phyloP scores from a whole-genome alignment of 1,140 invertebrate species.

The Lysiphlebus fabarum region DNA sequence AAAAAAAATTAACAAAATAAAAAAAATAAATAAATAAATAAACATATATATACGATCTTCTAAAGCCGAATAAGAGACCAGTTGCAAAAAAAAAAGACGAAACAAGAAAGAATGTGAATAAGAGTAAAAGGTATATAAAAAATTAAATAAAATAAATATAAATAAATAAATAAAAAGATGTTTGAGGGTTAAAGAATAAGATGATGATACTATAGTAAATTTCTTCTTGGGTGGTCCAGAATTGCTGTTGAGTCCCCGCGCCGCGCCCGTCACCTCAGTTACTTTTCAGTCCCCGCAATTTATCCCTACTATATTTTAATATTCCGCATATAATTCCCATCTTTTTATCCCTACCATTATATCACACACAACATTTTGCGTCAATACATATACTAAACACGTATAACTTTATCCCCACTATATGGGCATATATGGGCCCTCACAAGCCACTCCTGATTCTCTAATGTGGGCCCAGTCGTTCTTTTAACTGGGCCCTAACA shows the following conservation, averaged over 20 bases:
- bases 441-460: slow-evolving; percentile 13
- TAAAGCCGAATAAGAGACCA: slow-evolving; percentile 16
- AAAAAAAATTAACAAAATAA: background rate
- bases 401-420: background rate
- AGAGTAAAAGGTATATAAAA: slow-evolving; percentile 13
- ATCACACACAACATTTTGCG: too few species aligned
- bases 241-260: slow-evolving; percentile 47
- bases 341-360: slow-evolving; percentile 14
- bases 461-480: background rate
- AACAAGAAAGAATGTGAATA: slow-evolving; percentile 23
- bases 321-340: slow-evolving; percentile 12
- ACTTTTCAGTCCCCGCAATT: slow-evolving; percentile 26
- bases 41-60: background rate
- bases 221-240: slow-evolving; percentile 55
- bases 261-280: slow-evolving; percentile 46
- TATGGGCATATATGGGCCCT: background rate
- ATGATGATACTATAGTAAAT: slow-evolving; percentile 46
- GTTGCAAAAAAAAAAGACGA: slow-evolving; percentile 7
- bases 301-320: slow-evolving; percentile 21
- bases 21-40: background rate
- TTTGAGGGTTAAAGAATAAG: slow-evolving; percentile 24
- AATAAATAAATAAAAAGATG: too few species aligned
- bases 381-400: too few species aligned
- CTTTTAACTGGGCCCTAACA: background rate
- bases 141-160: too few species aligned